A percentile compares a stretch with the other conserved stretches of the same genome.
phyloP scores from a whole-genome alignment of 2,113 vertebrate species.

The Charina bottae region DNA sequence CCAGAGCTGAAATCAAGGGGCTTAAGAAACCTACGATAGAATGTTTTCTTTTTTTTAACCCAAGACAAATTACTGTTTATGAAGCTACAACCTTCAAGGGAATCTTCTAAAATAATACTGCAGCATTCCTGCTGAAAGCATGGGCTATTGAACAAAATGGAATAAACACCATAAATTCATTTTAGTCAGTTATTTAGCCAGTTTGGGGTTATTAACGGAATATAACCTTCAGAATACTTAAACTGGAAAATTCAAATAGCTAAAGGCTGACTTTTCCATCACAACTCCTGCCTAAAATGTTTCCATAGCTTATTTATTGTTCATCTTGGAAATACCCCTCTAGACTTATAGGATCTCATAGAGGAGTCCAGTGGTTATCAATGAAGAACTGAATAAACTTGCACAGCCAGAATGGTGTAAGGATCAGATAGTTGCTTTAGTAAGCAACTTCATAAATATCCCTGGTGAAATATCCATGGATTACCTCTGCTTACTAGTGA shows the following conservation, averaged over 20 bases:
- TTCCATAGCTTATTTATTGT: background rate
- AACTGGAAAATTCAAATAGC: background rate
- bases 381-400: background rate
- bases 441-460: background rate
- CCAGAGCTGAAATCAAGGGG: background rate
- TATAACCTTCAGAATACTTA: background rate
- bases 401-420: background rate
- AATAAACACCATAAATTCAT: background rate
- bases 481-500: background rate
- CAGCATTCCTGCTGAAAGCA: background rate
- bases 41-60: background rate
- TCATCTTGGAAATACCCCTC: background rate
- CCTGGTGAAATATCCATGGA: background rate
- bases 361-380: background rate
- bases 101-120: background rate
- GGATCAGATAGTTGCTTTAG: background rate
- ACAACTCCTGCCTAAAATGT: background rate
- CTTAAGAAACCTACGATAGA: background rate
- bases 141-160: background rate
- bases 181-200: background rate
- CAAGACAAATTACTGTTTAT: background rate
- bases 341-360: background rate
- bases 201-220: too few species aligned
- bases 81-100: background rate
- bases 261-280: background rate